Evolutionary conservation across 1,140 invertebrate species (phyloP).

Genomic region (Euura lappo): DNA sequence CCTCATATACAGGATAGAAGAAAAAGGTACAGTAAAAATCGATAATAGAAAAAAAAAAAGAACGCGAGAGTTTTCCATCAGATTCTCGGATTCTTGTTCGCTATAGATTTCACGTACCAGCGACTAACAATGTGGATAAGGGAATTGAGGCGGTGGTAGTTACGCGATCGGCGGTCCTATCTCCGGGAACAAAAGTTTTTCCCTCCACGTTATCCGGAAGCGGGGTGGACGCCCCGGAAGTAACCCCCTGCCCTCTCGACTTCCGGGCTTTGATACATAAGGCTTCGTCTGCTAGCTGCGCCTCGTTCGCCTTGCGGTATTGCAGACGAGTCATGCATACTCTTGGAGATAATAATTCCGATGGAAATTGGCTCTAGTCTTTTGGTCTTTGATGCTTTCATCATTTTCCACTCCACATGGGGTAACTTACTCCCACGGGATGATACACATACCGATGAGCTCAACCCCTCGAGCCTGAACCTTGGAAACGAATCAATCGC

Average conservation of each 20-base stretch:
- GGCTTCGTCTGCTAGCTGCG: not conserved
- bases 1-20: no score
- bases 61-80: not conserved
- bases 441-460: not conserved
- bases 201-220: conserved; percentile 27
- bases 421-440: not conserved
- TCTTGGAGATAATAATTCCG: conserved; percentile 27
- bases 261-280: conserved; percentile 29
- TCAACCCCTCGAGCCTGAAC: not conserved
- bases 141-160: conserved; percentile 4
- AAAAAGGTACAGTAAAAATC: not conserved
- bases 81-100: conserved; percentile 1
- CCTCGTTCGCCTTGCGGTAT: not conserved
- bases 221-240: conserved; percentile 21
- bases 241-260: conserved; percentile 28
- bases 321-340: conserved; percentile 23
- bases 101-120: not conserved
- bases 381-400: conserved; percentile 8
- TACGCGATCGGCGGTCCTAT: conserved; percentile 34
- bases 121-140: not conserved
- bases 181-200: conserved; percentile 37
- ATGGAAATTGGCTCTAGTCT: conserved; percentile 25
- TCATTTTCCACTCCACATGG: not conserved
- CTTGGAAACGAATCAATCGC: not conserved
- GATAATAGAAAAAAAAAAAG: no score